A percentile compares a stretch with the other conserved stretches of the same genome.
Evolutionary conservation across 2,888 invertebrate genomes (phyloP).

Genomic region (Malthinus flaveolus): DNA sequence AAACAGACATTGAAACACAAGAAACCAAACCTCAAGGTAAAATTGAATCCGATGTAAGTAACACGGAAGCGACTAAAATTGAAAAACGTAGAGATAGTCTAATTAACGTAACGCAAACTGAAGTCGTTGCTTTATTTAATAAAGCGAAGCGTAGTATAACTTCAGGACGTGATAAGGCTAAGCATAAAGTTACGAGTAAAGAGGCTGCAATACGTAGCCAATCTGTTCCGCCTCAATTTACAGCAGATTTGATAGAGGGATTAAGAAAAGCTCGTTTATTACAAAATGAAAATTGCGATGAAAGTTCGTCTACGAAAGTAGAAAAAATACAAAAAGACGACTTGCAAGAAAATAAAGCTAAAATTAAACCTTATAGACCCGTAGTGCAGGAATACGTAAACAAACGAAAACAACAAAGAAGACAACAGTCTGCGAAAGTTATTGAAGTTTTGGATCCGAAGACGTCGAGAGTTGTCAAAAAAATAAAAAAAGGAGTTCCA

Average conservation of each 20-base stretch:
- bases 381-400: constrained; percentile 42
- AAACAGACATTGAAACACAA: neutral
- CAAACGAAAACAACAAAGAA: constrained; percentile 31
- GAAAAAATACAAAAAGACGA: neutral
- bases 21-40: neutral
- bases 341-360: constrained; percentile 41
- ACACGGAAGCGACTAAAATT: constrained; percentile 11
- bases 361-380: constrained; percentile 45
- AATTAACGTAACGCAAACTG: constrained; percentile 44
- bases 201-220: constrained; percentile 58
- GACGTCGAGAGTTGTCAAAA: constrained; percentile 47
- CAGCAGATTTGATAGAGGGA: constrained; percentile 53
- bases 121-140: constrained; percentile 44
- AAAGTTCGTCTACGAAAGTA: constrained; percentile 43
- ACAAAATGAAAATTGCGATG: constrained; percentile 35
- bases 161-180: constrained; percentile 40
- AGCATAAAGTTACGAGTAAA: constrained; percentile 41
- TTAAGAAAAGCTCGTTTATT: constrained; percentile 37
- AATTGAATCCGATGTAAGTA: neutral
- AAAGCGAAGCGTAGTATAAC: constrained; percentile 48
- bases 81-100: constrained; percentile 35
- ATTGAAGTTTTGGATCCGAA: constrained; percentile 49
- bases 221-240: constrained; percentile 60
- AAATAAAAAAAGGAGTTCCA: constrained; percentile 36
- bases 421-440: constrained; percentile 41